Evolutionary conservation across 1,140 invertebrate genomes (phyloP), one percentile per base, ranked within the genome.

Genomic region (Papilio machaon): DNA sequence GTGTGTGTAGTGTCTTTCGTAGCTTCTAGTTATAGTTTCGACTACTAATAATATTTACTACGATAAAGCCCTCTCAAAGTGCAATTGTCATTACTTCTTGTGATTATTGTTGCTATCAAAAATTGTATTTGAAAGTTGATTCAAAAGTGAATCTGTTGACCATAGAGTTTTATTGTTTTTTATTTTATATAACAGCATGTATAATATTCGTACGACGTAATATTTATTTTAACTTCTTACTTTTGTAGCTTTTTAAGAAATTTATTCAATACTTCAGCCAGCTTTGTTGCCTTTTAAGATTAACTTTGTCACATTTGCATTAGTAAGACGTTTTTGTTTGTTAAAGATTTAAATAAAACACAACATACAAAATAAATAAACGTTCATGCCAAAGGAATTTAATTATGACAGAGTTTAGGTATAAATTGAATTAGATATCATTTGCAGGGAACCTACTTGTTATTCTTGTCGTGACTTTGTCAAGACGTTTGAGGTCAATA

Each of bases 371-470:
- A 30, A 30, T 10, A 9, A 19, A 23, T 15, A 15, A 35, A 70
- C 6, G 4, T 15, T 15, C 13, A 70, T 70, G 64, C 7, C 9
- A 30, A 64, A 30, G 60, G 23, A 30, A 64, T 30, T 64, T 23
- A 6, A 30, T 30, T 35, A 35, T 15, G 23, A 64, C 19, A 13
- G 23, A 64, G 60, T 30, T 64, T 64, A 30, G 60, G 10, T 64
- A 30, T 6, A 64, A 64, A 64, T 60, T 73, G 75, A 38, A 30
- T 17, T 54, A 46, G 73, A 83, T 83, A 83, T 86, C 10, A 81
- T 82, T 96, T 96, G 13, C 95, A 98, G 97, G 97, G 30, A 98
- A 98, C 87, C 91, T 98, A 1, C 95, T 98, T 80, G 97, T 98
- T 52, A 97, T 98, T 80, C 89, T 97, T 30, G 97, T 98, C 79